These are phyloP conservation scores for Tangachromis dhanisi DNA, from an alignment of 2,113 vertebrate species.

Conservation along the genomic window DNA sequence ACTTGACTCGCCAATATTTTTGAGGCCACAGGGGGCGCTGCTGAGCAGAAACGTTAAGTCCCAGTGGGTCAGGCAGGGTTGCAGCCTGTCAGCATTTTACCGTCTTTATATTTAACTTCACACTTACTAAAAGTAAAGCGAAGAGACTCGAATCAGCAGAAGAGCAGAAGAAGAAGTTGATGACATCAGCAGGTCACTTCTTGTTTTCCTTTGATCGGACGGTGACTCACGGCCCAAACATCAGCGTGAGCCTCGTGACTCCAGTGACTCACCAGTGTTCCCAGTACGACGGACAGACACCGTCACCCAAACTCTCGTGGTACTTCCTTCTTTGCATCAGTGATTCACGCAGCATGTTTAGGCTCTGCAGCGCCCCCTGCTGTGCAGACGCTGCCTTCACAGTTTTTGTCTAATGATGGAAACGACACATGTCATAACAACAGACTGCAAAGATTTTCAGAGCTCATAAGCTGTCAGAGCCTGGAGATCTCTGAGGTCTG, in stretches of 20 bases:
- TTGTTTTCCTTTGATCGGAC: background rate
- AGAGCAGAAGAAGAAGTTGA: background rate
- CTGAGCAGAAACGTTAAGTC: background rate
- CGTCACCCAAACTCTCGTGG: background rate
- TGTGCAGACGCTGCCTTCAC: background rate
- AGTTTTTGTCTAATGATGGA: background rate
- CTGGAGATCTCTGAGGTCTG: rapidly evolving
- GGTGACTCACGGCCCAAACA: background rate
- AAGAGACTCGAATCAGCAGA: background rate
- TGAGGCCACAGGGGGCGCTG: background rate
- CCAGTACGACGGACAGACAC: background rate
- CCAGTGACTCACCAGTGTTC: background rate
- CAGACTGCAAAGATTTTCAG: background rate
- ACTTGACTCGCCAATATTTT: background rate
- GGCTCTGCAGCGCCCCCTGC: background rate
- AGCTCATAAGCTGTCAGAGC: background rate
- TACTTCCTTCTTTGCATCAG: background rate
- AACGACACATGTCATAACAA: background rate
- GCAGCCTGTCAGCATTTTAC: background rate
- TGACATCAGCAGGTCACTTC: background rate
- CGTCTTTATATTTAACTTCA: background rate
- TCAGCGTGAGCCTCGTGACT: background rate
- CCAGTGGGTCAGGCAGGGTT: background rate
- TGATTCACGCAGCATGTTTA: background rate
- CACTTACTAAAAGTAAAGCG: background rate